These are phyloP conservation scores for Drosophila teissieri DNA, from an alignment of 1,140 invertebrate species.

Conservation along the genomic window DNA sequence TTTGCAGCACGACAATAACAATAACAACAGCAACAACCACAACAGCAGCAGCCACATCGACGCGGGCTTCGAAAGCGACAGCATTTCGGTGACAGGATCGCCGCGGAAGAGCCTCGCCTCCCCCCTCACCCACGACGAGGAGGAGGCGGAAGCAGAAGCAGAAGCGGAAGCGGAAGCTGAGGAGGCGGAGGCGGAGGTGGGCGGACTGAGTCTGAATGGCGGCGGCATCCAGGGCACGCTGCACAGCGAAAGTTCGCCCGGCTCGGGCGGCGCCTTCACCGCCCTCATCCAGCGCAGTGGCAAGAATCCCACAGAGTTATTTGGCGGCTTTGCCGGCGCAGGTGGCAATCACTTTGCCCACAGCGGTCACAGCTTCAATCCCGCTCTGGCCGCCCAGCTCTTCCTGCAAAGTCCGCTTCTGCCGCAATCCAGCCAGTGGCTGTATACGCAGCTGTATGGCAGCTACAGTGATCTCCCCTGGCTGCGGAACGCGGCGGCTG, in stretches of 20 bases:
- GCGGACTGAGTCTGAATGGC: conserved; percentile 31
- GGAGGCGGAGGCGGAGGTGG: conserved; percentile 30
- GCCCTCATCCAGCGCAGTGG: conserved; percentile 76
- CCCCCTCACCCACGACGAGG: conserved; percentile 60
- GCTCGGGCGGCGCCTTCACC: conserved; percentile 76
- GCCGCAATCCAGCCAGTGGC: conserved; percentile 90
- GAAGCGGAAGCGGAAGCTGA: conserved; percentile 37
- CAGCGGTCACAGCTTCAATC: conserved; percentile 86
- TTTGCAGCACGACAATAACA: conserved; percentile 68
- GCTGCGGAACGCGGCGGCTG: conserved; percentile 81
- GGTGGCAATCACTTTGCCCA: conserved; percentile 73
- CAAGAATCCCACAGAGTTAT: conserved; percentile 75
- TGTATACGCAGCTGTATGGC: conserved; percentile 89
- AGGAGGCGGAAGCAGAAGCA: conserved; percentile 54
- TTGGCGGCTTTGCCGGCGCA: conserved; percentile 84
- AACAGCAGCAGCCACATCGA: conserved; percentile 78
- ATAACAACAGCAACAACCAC: conserved; percentile 76
- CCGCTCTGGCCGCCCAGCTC: conserved; percentile 88
- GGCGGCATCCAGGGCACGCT: conserved; percentile 19
- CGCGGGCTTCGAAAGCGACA: conserved; percentile 86
- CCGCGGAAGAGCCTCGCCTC: conserved; percentile 70
- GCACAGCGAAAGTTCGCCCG: conserved; percentile 8
- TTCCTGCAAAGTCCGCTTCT: conserved; percentile 89
- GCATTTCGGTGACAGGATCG: conserved; percentile 89
- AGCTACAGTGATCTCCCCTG: conserved; percentile 87